A percentile compares a stretch with the other conserved stretches of the same genome.
phyloP scores from a whole-genome alignment of 2,113 vertebrate genomes.

The Rattus rattus region DNA sequence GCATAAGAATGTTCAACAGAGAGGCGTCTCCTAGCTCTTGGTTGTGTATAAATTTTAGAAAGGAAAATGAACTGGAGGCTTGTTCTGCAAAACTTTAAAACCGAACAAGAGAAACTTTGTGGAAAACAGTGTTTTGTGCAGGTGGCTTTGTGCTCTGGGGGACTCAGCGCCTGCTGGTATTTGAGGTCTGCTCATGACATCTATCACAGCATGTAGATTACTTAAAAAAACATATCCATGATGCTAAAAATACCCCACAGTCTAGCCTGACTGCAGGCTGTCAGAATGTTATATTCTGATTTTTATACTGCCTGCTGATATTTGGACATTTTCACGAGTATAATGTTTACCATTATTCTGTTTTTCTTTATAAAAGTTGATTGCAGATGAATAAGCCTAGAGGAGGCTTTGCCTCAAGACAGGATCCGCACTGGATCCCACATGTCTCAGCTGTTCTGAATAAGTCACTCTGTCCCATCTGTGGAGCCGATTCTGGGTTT shows the following conservation, averaged over 20 bases:
- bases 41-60: not conserved
- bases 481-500: not conserved
- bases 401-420: not conserved
- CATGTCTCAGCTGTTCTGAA: not conserved
- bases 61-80: not conserved
- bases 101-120: slow-evolving; percentile 50
- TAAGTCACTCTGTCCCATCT: not conserved
- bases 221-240: slow-evolving; percentile 47
- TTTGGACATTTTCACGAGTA: slow-evolving; percentile 70
- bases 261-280: slow-evolving; percentile 64
- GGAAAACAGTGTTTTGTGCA: slow-evolving; percentile 34
- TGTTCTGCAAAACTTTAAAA: slow-evolving; percentile 61
- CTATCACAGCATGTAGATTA: slow-evolving; percentile 39
- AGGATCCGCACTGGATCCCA: rapidly evolving
- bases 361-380: slow-evolving; percentile 57
- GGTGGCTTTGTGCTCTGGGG: slow-evolving; percentile 66
- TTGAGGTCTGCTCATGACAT: slow-evolving; percentile 55
- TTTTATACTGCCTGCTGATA: slow-evolving; percentile 69
- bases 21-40: not conserved
- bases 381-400: not conserved
- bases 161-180: slow-evolving; percentile 56
- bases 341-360: slow-evolving; percentile 59
- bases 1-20: slow-evolving; percentile 1
- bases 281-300: slow-evolving; percentile 48
- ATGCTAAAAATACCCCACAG: slow-evolving; percentile 68